Conservation (phyloP, 2,797 vertebrate genomes). For the Tapera naevia region DNA sequence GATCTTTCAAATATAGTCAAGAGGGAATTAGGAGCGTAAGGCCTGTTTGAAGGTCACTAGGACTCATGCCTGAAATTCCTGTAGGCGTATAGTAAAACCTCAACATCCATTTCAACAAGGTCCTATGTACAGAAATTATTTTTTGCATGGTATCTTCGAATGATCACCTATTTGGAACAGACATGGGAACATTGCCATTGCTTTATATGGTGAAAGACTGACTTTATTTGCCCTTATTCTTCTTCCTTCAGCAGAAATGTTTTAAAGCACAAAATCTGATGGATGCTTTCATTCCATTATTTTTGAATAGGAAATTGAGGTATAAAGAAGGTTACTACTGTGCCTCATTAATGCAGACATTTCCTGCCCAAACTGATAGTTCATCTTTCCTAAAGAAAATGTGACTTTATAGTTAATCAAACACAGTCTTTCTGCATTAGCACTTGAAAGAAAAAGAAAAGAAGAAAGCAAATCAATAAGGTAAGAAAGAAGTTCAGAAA, state of each 20-base stretch:
- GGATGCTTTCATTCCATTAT: not conserved
- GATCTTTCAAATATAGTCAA: not conserved
- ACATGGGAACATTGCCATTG: not conserved
- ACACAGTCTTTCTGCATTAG: not conserved
- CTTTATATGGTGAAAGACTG: not conserved
- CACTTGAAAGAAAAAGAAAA: not conserved
- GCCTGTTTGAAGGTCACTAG: not conserved
- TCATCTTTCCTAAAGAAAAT: constrained; percentile 2
- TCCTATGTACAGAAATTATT: not conserved
- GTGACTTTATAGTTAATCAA: constrained; percentile 8
- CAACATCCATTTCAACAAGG: not conserved
- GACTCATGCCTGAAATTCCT: not conserved
- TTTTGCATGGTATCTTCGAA: not conserved
- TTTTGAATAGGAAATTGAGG: not conserved
- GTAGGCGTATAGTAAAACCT: not conserved
- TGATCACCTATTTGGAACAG: not conserved
- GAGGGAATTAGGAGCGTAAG: not conserved
- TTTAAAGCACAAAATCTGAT: not conserved
- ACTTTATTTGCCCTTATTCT: not conserved
- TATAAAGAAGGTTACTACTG: not conserved
- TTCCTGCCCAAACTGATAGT: not conserved
- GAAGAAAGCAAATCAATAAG: not conserved
- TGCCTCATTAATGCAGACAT: not conserved
- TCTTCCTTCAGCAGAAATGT: not conserved
- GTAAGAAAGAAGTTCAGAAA: not conserved